Evolutionary conservation across 2,797 vertebrate species (phyloP).

Genomic region (Cephalopachus bancanus): DNA sequence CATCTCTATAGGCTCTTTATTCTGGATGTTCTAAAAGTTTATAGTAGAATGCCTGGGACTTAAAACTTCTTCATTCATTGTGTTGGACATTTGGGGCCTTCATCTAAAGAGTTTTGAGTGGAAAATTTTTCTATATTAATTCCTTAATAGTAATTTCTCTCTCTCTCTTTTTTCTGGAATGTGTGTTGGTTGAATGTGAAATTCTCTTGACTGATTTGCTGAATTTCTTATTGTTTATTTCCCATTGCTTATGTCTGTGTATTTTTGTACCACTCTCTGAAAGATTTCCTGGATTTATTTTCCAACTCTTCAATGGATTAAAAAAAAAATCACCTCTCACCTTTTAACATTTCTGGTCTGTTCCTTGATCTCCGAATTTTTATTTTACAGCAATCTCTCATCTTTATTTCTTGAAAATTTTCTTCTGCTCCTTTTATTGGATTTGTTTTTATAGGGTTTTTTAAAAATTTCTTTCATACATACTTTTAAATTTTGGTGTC

Average conservation of each 20-base stretch:
- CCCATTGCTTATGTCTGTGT: neutral
- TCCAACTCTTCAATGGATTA: neutral
- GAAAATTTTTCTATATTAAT: neutral
- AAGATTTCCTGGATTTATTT: constrained; percentile 8
- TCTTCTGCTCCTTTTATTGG: neutral
- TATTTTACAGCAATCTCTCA: neutral
- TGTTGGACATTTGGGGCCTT: neutral
- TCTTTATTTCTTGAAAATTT: constrained; percentile 34
- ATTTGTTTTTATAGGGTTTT: neutral
- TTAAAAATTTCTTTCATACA: neutral
- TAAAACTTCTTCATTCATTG: neutral
- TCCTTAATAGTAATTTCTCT: neutral
- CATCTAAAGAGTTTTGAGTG: neutral
- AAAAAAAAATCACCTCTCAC: neutral
- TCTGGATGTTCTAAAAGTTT: neutral
- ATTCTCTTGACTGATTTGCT: neutral
- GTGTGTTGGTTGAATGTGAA: neutral
- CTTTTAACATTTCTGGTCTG: neutral
- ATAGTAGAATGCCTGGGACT: neutral
- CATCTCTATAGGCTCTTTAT: neutral
- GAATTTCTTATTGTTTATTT: neutral
- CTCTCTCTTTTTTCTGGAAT: neutral
- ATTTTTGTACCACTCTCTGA: neutral
- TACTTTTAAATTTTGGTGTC: constrained; percentile 30
- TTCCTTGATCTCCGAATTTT: constrained; percentile 17